phyloP scores from a whole-genome alignment of 2,113 vertebrate genomes.

The Actenoides hombroni region DNA sequence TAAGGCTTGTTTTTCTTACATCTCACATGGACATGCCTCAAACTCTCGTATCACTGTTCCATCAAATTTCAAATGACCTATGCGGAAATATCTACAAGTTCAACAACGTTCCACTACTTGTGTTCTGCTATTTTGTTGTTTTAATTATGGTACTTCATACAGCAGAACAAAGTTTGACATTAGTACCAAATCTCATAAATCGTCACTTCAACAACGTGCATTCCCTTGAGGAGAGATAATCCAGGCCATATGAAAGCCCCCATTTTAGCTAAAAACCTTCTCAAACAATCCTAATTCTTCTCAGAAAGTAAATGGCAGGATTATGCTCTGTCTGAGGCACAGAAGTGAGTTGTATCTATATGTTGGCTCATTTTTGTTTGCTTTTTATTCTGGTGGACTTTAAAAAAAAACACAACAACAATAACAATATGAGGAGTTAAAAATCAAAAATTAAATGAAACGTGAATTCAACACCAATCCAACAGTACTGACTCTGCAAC shows the following conservation, averaged over 20 bases:
- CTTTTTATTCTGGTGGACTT: neutral
- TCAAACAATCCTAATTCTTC: neutral
- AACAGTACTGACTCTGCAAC: neutral
- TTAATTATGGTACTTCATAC: neutral
- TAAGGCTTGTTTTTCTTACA: slow-evolving; percentile 7
- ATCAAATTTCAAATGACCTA: neutral
- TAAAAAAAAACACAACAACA: neutral
- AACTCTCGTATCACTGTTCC: neutral
- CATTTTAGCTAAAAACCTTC: neutral
- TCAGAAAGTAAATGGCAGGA: neutral
- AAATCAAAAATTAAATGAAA: neutral
- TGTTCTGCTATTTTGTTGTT: neutral
- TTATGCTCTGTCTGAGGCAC: neutral
- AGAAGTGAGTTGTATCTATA: neutral
- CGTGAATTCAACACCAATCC: neutral
- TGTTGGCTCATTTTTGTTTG: neutral
- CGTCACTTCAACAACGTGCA: neutral
- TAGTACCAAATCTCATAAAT: slow-evolving; percentile 2
- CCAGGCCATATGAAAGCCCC: neutral
- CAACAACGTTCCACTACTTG: neutral
- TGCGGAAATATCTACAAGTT: neutral
- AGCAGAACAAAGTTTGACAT: slow-evolving; percentile 6
- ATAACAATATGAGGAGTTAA: neutral
- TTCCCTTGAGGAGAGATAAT: neutral
- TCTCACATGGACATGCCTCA: neutral